A percentile compares a stretch with the other conserved stretches of the same genome.
Conservation (phyloP, 2,113 vertebrate species). For the Procavia capensis region DNA sequence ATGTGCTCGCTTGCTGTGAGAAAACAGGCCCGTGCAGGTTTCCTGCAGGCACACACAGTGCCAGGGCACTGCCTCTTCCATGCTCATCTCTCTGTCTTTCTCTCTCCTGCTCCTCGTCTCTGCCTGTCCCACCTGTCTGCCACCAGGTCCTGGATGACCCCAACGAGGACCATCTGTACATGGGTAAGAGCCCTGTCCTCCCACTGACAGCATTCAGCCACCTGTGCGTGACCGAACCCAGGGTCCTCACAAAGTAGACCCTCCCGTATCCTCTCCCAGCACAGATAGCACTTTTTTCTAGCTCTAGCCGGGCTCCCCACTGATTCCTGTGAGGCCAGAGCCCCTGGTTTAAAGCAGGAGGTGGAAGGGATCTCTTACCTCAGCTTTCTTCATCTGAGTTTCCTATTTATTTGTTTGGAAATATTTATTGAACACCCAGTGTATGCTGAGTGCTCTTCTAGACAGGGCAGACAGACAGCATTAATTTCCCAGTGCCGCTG, state of each 20-base stretch:
- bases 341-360: not conserved
- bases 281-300: not conserved
- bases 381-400: not conserved
- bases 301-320: not conserved
- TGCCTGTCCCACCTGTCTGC: constrained; percentile 62
- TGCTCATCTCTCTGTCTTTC: not conserved
- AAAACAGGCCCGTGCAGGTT: not conserved
- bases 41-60: not conserved
- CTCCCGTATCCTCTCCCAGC: too few relatives aligned
- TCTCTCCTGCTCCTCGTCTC: not conserved
- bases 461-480: not conserved
- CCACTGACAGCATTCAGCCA: not conserved
- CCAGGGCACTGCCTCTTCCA: not conserved
- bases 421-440: not conserved
- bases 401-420: not conserved
- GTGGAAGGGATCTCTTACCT: not conserved
- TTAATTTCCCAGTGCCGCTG: not conserved
- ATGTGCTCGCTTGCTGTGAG: not conserved
- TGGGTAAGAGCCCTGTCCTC: constrained; percentile 90
- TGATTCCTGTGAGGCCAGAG: not conserved
- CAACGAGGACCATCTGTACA: constrained; percentile 98
- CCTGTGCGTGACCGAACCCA: fast-evolving
- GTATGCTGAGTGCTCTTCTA: not conserved
- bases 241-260: not conserved
- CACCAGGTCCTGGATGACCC: constrained; percentile 98